Evolutionary conservation across 2,888 invertebrate species (phyloP).

Genomic region (Drosophila robusta): DNA sequence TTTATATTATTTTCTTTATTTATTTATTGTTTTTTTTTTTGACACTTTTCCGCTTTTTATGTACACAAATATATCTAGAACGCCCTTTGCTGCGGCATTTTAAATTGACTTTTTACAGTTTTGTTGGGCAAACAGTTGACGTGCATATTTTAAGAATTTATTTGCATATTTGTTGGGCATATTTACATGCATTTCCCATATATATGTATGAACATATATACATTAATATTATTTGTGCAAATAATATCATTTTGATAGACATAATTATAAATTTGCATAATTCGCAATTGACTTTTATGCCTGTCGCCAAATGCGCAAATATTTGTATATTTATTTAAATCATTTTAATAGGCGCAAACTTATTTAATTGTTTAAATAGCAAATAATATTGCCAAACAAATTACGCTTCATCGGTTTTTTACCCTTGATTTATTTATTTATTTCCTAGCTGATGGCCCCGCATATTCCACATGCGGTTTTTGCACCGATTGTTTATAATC

Average conservation of each 20-base stretch:
- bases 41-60: constrained; percentile 26
- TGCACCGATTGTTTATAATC: constrained; percentile 26
- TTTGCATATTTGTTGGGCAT: constrained; percentile 45
- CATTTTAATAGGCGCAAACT: constrained; percentile 3
- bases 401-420: constrained; percentile 29
- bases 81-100: constrained; percentile 16
- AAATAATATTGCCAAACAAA: constrained; percentile 25
- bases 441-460: constrained; percentile 55
- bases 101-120: constrained; percentile 66
- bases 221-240: constrained; percentile 24
- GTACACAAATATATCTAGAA: constrained; percentile 15
- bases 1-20: constrained; percentile 1
- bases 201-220: background rate
- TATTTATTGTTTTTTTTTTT: constrained; percentile 15
- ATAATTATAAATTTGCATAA: constrained; percentile 46
- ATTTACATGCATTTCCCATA: constrained; percentile 1
- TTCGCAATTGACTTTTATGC: constrained; percentile 29
- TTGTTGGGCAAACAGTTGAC: constrained; percentile 44
- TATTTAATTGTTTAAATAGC: constrained; percentile 26
- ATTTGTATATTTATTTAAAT: constrained; percentile 31
- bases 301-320: constrained; percentile 6
- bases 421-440: constrained; percentile 55
- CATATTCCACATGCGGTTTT: constrained; percentile 47
- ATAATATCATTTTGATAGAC: constrained; percentile 40
- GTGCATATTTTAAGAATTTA: constrained; percentile 37